Base-by-base conservation (phyloP, 2,888 invertebrate species). In the Scaptodrosophila latifasciaeformis region DNA sequence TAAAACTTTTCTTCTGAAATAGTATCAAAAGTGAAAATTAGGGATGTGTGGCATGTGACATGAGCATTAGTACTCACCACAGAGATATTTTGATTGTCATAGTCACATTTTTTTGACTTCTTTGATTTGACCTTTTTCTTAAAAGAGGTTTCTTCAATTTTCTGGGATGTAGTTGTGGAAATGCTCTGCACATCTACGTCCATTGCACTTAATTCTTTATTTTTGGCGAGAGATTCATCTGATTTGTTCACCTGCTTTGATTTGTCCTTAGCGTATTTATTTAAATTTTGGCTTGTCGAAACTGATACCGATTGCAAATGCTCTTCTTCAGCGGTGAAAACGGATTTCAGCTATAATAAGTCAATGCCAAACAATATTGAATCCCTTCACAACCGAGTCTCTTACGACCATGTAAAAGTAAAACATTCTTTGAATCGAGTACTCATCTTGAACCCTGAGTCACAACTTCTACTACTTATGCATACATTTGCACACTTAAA, bases 1-100 rank as follows among this genome's bases (percentile, higher is more conserved):
- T 92, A 85, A 92, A 92, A 86, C 92, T 92, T 67, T 91, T 91
- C 88, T 92, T 92, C 92, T 92, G 65, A 17, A 37, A 37, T 17
- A 24, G 54, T 49, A 44, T 24, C 1, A 24, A 34, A 37, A 18
- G 10, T 42, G 45, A 35, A 49, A 43, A 47, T 40, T 17, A 40
- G 44, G 5, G 30, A 7, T 30, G 12, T 7, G 9, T 15, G 35
- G 10, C 1, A 5, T 44, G 24, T 40, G 24, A 17, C 40, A 19
- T 37, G n/a, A n/a, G n/a, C n/a, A n/a, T n/a, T n/a, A n/a, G n/a
- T n/a, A 52, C 80, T 90, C 86, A 91, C 91, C 87, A 91, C 90
- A 63, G 91, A 91, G 81, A 91, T 90, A 79, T 90, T 91, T 81
- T 91, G 90, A 84, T 90, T 90, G 74, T 90, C 90, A 58, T 88